These are phyloP conservation scores for Tetheella fluctuosa DNA, from an alignment of 2,888 invertebrate species.

Conservation along the genomic window DNA sequence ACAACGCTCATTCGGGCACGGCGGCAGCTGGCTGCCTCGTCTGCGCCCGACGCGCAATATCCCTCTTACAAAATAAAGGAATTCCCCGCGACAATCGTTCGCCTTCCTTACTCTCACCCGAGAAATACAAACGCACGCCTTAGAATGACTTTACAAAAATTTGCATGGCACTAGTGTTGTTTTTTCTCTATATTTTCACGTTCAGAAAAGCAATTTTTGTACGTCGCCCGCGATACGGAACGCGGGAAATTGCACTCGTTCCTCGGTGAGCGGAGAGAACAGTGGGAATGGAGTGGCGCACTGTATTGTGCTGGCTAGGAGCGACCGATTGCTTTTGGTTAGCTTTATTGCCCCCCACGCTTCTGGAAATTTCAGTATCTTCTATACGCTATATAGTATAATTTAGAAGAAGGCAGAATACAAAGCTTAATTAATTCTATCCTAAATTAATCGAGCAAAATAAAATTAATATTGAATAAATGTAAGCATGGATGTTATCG, in stretches of 20 bases:
- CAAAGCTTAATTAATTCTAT: neutral
- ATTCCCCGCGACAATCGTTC: conserved; percentile 81
- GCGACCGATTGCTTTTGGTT: conserved; percentile 70
- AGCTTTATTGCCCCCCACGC: conserved; percentile 65
- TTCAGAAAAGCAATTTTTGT: conserved; percentile 83
- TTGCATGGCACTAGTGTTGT: conserved; percentile 69
- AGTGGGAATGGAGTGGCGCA: conserved; percentile 69
- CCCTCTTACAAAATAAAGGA: conserved; percentile 82
- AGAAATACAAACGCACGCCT: conserved; percentile 83
- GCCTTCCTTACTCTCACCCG: conserved; percentile 76
- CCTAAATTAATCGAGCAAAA: neutral
- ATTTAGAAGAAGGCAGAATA: neutral
- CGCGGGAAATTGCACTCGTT: conserved; percentile 81
- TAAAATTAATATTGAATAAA: neutral
- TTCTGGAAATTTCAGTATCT: conserved; percentile 39
- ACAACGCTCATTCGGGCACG: conserved; percentile 65
- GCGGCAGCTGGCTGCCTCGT: conserved; percentile 66
- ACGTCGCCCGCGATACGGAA: conserved; percentile 76
- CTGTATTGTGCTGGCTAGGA: conserved; percentile 66
- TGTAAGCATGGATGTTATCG: neutral
- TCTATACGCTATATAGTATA: neutral
- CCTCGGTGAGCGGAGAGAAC: conserved; percentile 65
- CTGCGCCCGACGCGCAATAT: conserved; percentile 83
- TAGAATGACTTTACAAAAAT: conserved; percentile 83
- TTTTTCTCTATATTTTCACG: conserved; percentile 76